phyloP scores from a whole-genome alignment of 37 sponge, comb jelly and placozoan genomes.

The Chondrilla cf. caribensis region DNA sequence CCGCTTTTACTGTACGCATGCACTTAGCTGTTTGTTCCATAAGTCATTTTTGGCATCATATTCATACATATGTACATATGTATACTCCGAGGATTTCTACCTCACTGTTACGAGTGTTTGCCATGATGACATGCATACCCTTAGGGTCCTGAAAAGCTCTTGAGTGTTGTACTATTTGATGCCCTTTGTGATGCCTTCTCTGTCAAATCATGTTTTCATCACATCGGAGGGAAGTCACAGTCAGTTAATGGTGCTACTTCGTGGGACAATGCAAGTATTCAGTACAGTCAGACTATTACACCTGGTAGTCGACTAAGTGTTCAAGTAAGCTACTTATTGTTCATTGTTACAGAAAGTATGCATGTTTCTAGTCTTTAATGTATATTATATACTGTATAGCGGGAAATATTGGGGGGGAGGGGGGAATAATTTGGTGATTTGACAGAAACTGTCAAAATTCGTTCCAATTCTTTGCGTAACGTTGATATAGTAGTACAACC shows the following conservation, averaged over 20 bases:
- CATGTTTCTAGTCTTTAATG: not conserved
- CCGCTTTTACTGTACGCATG: too few species aligned
- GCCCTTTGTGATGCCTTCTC: conserved; percentile 36
- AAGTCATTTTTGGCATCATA: not conserved
- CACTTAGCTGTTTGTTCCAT: not conserved
- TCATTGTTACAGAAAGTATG: not conserved
- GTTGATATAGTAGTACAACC: too few species aligned
- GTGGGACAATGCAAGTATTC: not conserved
- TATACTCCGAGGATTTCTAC: too few species aligned
- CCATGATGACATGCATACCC: too few species aligned
- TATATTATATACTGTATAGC: too few species aligned
- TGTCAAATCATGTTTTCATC: not conserved
- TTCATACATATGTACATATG: too few species aligned
- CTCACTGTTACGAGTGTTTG: too few species aligned
- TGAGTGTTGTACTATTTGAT: conserved; percentile 66
- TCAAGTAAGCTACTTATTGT: not conserved
- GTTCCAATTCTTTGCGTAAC: too few species aligned
- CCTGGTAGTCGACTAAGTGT: not conserved
- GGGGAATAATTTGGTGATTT: too few species aligned
- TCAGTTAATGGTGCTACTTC: not conserved
- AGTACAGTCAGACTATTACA: not conserved
- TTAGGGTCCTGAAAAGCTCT: conserved; percentile 15
- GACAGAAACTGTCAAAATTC: too few species aligned
- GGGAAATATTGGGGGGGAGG: too few species aligned
- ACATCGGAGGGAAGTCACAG: too few species aligned